Conservation (phyloP, 1,140 invertebrate genomes). For the Oppia nitens region DNA sequence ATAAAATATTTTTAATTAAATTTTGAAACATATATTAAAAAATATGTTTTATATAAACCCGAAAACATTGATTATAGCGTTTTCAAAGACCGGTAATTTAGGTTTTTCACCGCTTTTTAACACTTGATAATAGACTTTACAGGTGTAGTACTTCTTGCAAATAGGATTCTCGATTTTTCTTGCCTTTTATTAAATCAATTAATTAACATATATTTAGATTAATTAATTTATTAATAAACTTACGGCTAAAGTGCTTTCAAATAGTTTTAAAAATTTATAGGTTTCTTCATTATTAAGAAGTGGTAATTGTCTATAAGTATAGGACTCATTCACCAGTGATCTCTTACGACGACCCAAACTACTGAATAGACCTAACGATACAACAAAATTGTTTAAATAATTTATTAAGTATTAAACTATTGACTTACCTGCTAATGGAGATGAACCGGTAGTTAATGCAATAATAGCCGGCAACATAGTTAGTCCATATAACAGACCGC, state of each 20-base stretch:
- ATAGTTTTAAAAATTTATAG: conserved; percentile 5
- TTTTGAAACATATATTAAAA: neutral
- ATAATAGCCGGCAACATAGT: conserved; percentile 11
- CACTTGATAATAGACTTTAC: conserved; percentile 14
- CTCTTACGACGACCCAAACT: conserved; percentile 6
- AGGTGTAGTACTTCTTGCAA: conserved; percentile 12
- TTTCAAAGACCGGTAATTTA: conserved; percentile 11
- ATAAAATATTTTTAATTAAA: neutral
- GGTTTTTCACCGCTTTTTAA: neutral
- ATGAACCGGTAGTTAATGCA: neutral
- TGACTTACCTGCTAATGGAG: conserved; percentile 9
- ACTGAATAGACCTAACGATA: neutral
- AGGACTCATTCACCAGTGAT: conserved; percentile 3
- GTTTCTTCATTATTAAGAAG: conserved; percentile 9
- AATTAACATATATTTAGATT: neutral
- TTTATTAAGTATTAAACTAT: neutral
- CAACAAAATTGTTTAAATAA: neutral
- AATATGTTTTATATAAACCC: conserved; percentile 8
- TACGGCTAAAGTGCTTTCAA: conserved; percentile 12
- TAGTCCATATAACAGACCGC: conserved; percentile 12
- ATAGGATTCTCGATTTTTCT: conserved; percentile 5
- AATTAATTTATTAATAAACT: conserved; percentile 5
- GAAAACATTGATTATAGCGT: conserved; percentile 11
- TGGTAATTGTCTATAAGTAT: conserved; percentile 8
- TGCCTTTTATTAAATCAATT: conserved; percentile 1